Evolutionary conservation across 2,797 vertebrate species (phyloP), one percentile per base, ranked within the genome.

Genomic region (Nyctalus aviator): DNA sequence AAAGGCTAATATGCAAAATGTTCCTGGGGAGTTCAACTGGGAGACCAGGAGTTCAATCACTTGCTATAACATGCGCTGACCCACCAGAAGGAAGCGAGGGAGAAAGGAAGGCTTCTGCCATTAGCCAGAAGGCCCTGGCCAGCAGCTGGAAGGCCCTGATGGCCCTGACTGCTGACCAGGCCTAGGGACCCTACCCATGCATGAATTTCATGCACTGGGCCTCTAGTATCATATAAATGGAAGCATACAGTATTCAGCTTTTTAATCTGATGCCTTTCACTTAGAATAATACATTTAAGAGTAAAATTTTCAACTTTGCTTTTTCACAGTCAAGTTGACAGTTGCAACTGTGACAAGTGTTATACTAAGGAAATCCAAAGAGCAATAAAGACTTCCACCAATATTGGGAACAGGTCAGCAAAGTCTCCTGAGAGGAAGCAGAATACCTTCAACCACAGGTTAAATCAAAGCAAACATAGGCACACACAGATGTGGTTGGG

Each of bases 381-480:
- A 88, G 21, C 10, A 18, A 25, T 0, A n/a, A 17, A 69, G 48
- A 66, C 15, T 12, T 15, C 10, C 53, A 55, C 35, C 13, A 41
- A 71, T 8, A 30, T 14, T 23, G 10, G 18, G 4, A 32, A 59
- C 2, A 55, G 27, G 10, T 53, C 35, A 64, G 15, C 18, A 12
- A 64, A 37, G 21, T 55, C 73, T 90, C 87, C n/a, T 85, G 48
- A 18, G 32, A 20, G 27, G 53, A 81, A 76, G 44, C 68, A 91
- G 71, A 3, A 1, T 68, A 50, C 68, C 37, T 86, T 88, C 73
- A 84, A 90, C 88, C 90, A 87, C 32, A 91, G 75, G 71, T 59
- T 48, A 68, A 50, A 25, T n/a, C 92, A 89, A 35, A 79, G 66
- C 75, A 94, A 95, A 92, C 57, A 86, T 18, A 90, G 53, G 18